Base-by-base conservation (phyloP, 2,797 vertebrate genomes). In the Harpagifer antarcticus region DNA sequence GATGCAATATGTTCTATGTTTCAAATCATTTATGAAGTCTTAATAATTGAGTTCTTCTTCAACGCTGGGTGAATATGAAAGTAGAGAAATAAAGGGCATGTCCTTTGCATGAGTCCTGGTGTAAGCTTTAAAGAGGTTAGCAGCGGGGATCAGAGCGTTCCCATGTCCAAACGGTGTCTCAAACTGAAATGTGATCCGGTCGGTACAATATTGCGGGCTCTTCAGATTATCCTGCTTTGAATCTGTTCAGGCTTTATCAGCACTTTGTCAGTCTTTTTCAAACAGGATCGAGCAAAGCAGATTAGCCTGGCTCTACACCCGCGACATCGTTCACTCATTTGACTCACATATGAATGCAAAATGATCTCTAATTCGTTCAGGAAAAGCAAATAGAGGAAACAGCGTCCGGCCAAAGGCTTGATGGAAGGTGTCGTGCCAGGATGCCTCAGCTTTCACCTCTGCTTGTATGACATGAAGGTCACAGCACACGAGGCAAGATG, bases 381-480 rank as follows among this genome's bases (percentile, higher is more conserved):
- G 86, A 66, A 6, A n/a, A 84, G 83, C 69, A 84, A 90, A 88
- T 43, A 71, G 56, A 76, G 57, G 68, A 78, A 81, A 73, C 79
- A 52, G 58, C 33, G 64, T 57, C 74, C 59, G 12, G 71, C 80
- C 49, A 76, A 73, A 68, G 75, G 59, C 72, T 37, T 58, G 63
- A 84, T 59, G 73, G 68, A 89, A 84, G 78, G 60, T 66, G 76
- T 23, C 33, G 33, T 74, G 86, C 70, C 76, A 76, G 69, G 75
- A 74, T 52, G 3, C 70, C 74, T 79, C 57, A 17, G 81, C 63
- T 82, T 80, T 84, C 88, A 88, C 86, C 92, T 90, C 74, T 52
- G 77, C 83, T 84, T 86, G 91, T 88, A 82, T 80, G 90, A 94
- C 89, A 90, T 68, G 84, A 88, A 93, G 91, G 93, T 93, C 91